Base-by-base conservation (phyloP, 1,140 invertebrate species). In the Metopolophium dirhodum region DNA sequence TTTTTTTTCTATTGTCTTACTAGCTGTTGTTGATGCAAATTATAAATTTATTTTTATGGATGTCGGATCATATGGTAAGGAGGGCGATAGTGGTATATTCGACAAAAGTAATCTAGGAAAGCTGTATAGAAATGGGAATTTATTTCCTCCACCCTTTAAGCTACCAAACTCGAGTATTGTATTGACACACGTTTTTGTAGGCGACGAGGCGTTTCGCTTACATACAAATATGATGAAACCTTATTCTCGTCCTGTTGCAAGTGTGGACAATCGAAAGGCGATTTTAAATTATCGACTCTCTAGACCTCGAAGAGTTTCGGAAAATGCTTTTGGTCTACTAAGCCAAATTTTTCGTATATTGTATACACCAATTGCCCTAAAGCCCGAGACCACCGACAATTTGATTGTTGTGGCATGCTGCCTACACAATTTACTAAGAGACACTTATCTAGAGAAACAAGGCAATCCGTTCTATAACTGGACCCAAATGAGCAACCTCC, bases 21-120 rank as follows among this genome's bases (percentile, higher is more conserved):
- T 96, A 77, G 96, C 95, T 14, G 83, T 96, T n/a, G 95, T 95
- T 86, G 95, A 96, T 94, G 95, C 95, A 7, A 94, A 96, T 93
- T 96, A 95, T 94, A 95, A 95, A 93, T 96, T 96, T 94, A 94
- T 95, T 77, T 94, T 94, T 93, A 94, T 96, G 88, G 95, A 96
- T 94, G n/a, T n/a, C n/a, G n/a, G n/a, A 94, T 96, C 26, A 30
- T 95, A 95, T 94, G 95, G 95, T 35, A 95, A 94, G 93, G 94
- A 95, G 94, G 94, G 95, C 82, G 95, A 96, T 94, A 95, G 94
- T 47, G 93, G 92, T 77, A 86, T 94, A 37, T 94, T 94, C n/a
- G 87, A 94, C 91, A 93, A 93, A 85, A 77, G 54, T 23, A 93
- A 93, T 47, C 35, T 85, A 26, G 77, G 77, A 37, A 37, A 93